phyloP scores from a whole-genome alignment of 2,888 invertebrate species.

The Clusia tigrina region DNA sequence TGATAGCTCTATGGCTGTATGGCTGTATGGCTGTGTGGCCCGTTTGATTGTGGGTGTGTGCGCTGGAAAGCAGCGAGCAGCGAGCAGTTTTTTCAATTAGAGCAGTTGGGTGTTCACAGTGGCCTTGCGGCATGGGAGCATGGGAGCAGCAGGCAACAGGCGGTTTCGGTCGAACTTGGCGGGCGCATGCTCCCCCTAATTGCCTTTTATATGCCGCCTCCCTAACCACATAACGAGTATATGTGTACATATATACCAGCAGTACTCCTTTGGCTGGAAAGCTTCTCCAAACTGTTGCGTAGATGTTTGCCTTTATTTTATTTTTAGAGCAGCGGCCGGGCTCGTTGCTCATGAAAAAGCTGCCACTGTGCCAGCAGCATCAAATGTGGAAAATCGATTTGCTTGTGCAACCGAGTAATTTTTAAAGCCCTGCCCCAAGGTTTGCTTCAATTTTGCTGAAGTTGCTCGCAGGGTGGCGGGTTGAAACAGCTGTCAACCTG shows the following conservation, averaged over 20 bases:
- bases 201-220: neutral
- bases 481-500: constrained; percentile 57
- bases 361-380: constrained; percentile 15
- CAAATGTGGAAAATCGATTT: constrained; percentile 50
- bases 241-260: too few relatives aligned
- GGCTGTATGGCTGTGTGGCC: too few relatives aligned
- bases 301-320: constrained; percentile 31
- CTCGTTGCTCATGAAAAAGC: constrained; percentile 27
- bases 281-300: constrained; percentile 34
- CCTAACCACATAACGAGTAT: neutral
- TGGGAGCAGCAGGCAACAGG: constrained; percentile 2
- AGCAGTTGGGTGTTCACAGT: too few relatives aligned
- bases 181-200: neutral
- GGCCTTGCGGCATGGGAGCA: too few relatives aligned
- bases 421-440: constrained; percentile 18
- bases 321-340: constrained; percentile 37
- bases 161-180: neutral
- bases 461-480: constrained; percentile 1
- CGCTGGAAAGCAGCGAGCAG: too few relatives aligned
- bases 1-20: too few relatives aligned
- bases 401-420: constrained; percentile 34
- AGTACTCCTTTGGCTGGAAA: neutral
- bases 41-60: too few relatives aligned
- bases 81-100: too few relatives aligned
- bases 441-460: constrained; percentile 7